phyloP scores from a whole-genome alignment of 2,113 vertebrate species.

The Ceratotherium simum region DNA sequence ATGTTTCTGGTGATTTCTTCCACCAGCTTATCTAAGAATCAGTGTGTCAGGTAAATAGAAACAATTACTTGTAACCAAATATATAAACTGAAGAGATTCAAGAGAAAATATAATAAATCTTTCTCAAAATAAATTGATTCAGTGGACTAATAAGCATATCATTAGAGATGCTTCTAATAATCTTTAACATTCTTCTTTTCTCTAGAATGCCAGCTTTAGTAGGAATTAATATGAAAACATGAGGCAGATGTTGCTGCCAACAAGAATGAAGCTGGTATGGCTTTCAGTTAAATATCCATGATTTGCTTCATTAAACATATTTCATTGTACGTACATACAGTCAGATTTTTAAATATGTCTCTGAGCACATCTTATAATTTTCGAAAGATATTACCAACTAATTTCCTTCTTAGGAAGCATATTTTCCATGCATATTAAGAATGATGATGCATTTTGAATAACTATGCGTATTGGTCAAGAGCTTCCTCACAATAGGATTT shows the following conservation, averaged over 20 bases:
- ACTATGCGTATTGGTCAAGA: slow-evolving; percentile 61
- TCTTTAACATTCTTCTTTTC: slow-evolving; percentile 29
- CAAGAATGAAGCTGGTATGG: slow-evolving; percentile 46
- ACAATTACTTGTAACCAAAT: not conserved
- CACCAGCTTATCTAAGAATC: not conserved
- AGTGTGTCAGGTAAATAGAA: not conserved
- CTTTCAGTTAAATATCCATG: slow-evolving; percentile 72
- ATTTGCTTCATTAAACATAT: slow-evolving; percentile 71
- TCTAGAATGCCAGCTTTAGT: slow-evolving; percentile 66
- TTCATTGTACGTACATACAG: slow-evolving; percentile 71
- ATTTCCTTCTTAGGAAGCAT: slow-evolving; percentile 82
- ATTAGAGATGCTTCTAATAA: not conserved
- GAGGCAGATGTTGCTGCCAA: slow-evolving; percentile 16
- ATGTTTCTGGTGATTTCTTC: not conserved
- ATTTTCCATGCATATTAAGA: slow-evolving; percentile 70
- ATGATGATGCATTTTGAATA: slow-evolving; percentile 65
- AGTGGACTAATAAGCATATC: slow-evolving; percentile 37
- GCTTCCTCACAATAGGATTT: not conserved
- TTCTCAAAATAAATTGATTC: slow-evolving; percentile 21
- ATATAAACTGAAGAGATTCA: not conserved
- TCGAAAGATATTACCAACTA: slow-evolving; percentile 74
- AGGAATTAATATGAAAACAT: slow-evolving; percentile 69
- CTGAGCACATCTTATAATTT: slow-evolving; percentile 69
- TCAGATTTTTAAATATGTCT: slow-evolving; percentile 77
- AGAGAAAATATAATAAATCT: not conserved